phyloP scores from a whole-genome alignment of 2,888 invertebrate species.

The Choristoneura rosaceana region DNA sequence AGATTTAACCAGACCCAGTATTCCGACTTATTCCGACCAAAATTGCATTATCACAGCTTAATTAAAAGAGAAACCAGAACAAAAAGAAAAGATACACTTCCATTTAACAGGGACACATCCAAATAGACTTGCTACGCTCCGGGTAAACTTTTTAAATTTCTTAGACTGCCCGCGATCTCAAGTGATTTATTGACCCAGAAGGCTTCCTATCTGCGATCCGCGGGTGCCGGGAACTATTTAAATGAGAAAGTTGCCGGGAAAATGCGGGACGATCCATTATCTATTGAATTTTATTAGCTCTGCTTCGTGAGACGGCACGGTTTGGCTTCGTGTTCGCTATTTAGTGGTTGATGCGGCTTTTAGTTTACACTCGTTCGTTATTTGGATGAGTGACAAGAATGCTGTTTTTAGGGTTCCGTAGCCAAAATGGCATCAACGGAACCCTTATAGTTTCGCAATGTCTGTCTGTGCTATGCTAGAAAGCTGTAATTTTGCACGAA shows the following conservation, averaged over 20 bases:
- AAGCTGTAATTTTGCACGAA: no score
- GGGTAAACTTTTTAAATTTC: constrained; percentile 41
- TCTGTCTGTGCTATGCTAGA: no score
- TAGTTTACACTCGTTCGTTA: background rate
- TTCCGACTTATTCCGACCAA: background rate
- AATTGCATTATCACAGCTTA: constrained; percentile 18
- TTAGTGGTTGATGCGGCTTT: background rate
- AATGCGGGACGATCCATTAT: constrained; percentile 38
- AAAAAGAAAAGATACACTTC: constrained; percentile 26
- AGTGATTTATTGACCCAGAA: constrained; percentile 42
- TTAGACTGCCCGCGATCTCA: constrained; percentile 40
- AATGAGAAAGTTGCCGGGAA: constrained; percentile 41
- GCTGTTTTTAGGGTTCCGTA: no score
- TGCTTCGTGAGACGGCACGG: constrained; percentile 12
- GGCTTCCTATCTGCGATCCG: constrained; percentile 39
- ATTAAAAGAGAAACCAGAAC: constrained; percentile 23
- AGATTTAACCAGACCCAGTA: background rate
- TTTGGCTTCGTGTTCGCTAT: constrained; percentile 4
- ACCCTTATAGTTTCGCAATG: no score
- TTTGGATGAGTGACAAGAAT: background rate
- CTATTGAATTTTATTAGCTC: constrained; percentile 43
- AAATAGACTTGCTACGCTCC: constrained; percentile 28
- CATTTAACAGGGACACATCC: constrained; percentile 38
- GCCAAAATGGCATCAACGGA: no score
- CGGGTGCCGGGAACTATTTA: constrained; percentile 40